Evolutionary conservation across 2,797 vertebrate species (phyloP).

Genomic region (Synaphobranchus kaupii): DNA sequence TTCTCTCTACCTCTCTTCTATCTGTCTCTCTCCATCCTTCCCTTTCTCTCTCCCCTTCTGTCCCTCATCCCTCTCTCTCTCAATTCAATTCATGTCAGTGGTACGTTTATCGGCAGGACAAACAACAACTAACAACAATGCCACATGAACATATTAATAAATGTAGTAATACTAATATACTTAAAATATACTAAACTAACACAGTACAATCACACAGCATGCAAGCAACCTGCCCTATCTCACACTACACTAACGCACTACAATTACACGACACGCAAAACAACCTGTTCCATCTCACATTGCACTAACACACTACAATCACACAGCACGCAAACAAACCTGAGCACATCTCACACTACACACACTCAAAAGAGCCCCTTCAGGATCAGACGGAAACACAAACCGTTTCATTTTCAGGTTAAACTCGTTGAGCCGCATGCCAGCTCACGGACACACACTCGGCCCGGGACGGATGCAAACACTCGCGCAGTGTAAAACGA

Average conservation of each 20-base stretch:
- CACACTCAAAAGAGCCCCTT: background rate
- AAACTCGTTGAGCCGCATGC: background rate
- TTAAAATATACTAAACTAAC: no score
- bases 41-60: no score
- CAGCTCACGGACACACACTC: background rate
- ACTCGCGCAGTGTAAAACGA: background rate
- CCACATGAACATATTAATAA: no score
- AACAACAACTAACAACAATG: no score
- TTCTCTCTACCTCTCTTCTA: background rate
- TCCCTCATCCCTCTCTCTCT: no score
- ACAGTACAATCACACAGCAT: background rate
- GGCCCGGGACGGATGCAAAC: background rate
- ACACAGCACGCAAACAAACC: constrained; percentile 24
- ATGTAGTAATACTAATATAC: no score
- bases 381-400: background rate
- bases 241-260: background rate
- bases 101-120: no score
- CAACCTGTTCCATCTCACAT: background rate
- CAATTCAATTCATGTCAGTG: no score
- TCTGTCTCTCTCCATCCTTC: background rate
- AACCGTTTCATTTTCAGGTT: constrained; percentile 30
- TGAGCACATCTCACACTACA: background rate
- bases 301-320: background rate
- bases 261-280: no score
- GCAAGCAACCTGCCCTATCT: background rate